Evolutionary conservation across 2,797 vertebrate species (phyloP).

Genomic region (Typhlichthys eigenmanni): DNA sequence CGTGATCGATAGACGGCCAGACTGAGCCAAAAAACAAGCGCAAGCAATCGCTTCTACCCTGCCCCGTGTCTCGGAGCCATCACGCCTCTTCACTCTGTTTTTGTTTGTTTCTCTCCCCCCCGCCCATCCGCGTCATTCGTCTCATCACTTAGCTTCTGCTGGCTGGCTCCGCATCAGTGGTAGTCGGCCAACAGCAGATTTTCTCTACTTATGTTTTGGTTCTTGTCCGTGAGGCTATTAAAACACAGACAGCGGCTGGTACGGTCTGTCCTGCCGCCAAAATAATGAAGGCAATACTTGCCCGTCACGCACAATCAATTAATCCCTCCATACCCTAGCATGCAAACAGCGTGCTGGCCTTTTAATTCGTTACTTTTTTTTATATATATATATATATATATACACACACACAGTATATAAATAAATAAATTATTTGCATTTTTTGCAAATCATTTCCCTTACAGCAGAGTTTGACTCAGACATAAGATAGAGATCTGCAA

Average conservation of each 20-base stretch:
- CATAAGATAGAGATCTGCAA: slow-evolving; percentile 39
- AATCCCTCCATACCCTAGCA: slow-evolving; percentile 4
- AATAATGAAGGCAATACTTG: slow-evolving; percentile 54
- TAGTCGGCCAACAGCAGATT: slow-evolving; percentile 10
- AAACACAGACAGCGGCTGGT: slow-evolving; percentile 18
- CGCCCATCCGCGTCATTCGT: slow-evolving; percentile 10
- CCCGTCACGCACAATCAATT: slow-evolving; percentile 37
- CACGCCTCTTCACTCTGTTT: slow-evolving; percentile 8
- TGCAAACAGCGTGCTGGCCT: slow-evolving; percentile 2
- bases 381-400: no score
- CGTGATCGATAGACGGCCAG: slow-evolving; percentile 30
- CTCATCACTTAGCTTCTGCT: slow-evolving; percentile 11
- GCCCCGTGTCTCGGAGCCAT: not conserved
- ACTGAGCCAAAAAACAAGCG: slow-evolving; percentile 17
- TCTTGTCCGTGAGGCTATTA: slow-evolving; percentile 20
- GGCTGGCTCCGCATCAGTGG: not conserved
- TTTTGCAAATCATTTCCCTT: slow-evolving; percentile 13
- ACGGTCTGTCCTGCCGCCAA: slow-evolving; percentile 38
- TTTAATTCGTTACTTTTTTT: no score
- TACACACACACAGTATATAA: not conserved
- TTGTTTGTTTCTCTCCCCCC: not conserved
- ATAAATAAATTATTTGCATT: not conserved
- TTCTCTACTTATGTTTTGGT: slow-evolving; percentile 11
- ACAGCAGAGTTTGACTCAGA: slow-evolving; percentile 16
- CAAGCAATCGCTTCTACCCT: slow-evolving; percentile 6